Evolutionary conservation across 2,113 vertebrate genomes (phyloP), one percentile per base, ranked within the genome.

Genomic region (Alexandromys fortis): DNA sequence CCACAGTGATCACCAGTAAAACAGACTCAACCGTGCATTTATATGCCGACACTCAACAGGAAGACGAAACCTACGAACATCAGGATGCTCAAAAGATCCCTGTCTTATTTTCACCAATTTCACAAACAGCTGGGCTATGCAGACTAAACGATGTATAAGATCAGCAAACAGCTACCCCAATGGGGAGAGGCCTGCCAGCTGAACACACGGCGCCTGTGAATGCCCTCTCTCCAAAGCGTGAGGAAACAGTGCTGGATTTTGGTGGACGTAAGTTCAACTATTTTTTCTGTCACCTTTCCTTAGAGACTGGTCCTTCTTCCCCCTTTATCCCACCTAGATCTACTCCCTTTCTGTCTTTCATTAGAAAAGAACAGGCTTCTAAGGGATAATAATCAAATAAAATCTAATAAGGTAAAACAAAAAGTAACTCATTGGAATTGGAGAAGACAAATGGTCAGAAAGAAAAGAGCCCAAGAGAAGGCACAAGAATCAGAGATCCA

Each of bases 61-160:
- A 90, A 88, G 93, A 90, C 79, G 96, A 88, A 90, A 65, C 21
- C 90, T 82, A 81, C 55, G 90, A 90, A 94, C n/a, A 55, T 72
- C 22, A 70, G 47, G 68, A 35, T 81, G 65, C 49, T 89, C 70
- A 5, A 65, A 94, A 76, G 35, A 61, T 67, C 70, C 78, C 67
- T 73, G 47, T 58, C 38, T 77, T 61, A 82, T 94, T 92, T 96
- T 63, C 77, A 90, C 73, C 55, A 88, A 10, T 63, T 87, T 86
- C 86, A 61, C 33, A 63, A 92, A 26, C 47, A 55, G 73, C 33
- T 78, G 65, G 61, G 30, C 63, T 83, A 63, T 7, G 35, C 58
- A 58, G 58, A 58, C 58, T 21, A 58, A 58, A 58, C 1, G 19
- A 58, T 1, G 1, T 21, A 21, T 58, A 21, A 19, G 58, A 7